These are phyloP conservation scores for Ceryle rudis DNA, from an alignment of 2,797 vertebrate species.

Conservation along the genomic window DNA sequence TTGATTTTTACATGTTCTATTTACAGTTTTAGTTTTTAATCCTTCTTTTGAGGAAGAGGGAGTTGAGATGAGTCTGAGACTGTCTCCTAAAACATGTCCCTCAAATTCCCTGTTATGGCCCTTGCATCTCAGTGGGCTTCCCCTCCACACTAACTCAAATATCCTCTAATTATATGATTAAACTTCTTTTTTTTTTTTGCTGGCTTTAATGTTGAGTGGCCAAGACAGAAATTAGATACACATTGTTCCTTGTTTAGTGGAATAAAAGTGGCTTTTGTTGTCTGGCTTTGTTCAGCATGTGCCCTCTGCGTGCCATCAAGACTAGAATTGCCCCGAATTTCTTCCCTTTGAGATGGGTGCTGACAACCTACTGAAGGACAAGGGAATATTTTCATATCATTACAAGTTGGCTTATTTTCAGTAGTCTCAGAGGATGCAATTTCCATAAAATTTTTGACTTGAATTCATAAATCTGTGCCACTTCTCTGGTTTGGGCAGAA, in stretches of 20 bases:
- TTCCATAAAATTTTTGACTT: not conserved
- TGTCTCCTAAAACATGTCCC: not conserved
- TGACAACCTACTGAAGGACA: not conserved
- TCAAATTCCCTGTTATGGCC: not conserved
- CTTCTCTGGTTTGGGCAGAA: not conserved
- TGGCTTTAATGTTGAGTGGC: not conserved
- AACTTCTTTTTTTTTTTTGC: not conserved
- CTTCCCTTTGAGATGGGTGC: not conserved
- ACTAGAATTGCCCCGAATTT: not conserved
- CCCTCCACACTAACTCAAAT: not conserved
- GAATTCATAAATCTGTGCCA: not conserved
- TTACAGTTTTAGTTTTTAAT: not conserved
- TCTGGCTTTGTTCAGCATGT: not conserved
- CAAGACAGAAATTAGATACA: not conserved
- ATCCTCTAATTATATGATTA: not conserved
- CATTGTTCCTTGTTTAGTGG: fast-evolving
- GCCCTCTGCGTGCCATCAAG: not conserved
- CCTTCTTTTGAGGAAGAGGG: not conserved
- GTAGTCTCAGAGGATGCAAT: not conserved
- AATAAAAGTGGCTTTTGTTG: not conserved
- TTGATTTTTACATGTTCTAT: not conserved
- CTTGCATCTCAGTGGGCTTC: not conserved
- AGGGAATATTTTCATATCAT: not conserved
- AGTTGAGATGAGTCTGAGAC: not conserved
- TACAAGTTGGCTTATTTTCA: not conserved